Conservation (phyloP, 2,888 invertebrate species). For the Stratiomys singularior region DNA sequence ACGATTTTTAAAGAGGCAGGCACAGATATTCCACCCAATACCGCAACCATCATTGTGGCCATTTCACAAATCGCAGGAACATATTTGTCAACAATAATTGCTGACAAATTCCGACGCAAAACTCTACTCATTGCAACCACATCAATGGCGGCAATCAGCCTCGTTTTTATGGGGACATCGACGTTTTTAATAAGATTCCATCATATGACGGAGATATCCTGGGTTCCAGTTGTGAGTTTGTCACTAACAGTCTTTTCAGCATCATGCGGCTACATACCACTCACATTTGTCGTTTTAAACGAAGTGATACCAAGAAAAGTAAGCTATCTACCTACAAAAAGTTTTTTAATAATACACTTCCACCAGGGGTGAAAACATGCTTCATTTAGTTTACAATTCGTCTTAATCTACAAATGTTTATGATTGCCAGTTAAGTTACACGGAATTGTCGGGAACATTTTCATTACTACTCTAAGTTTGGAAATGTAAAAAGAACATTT, state of each 20-base stretch:
- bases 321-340: too few species aligned
- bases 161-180: constrained; percentile 44
- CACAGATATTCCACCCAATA: constrained; percentile 50
- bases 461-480: too few species aligned
- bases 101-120: constrained; percentile 51
- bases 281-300: constrained; percentile 52
- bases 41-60: constrained; percentile 51
- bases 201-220: constrained; percentile 48
- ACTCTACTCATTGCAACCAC: constrained; percentile 47
- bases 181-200: constrained; percentile 31
- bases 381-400: too few species aligned
- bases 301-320: constrained; percentile 53
- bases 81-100: constrained; percentile 50
- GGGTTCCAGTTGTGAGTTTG: constrained; percentile 53
- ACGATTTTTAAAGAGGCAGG: constrained; percentile 51
- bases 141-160: constrained; percentile 46
- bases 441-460: too few species aligned
- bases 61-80: constrained; percentile 51
- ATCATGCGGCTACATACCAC: constrained; percentile 50
- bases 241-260: constrained; percentile 51
- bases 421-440: too few species aligned
- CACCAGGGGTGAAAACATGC: too few species aligned
- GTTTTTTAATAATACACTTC: too few species aligned
- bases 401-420: too few species aligned
- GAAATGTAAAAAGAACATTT: too few species aligned